phyloP scores from a whole-genome alignment of 2,113 vertebrate species.

The Alaudala cheleensis region DNA sequence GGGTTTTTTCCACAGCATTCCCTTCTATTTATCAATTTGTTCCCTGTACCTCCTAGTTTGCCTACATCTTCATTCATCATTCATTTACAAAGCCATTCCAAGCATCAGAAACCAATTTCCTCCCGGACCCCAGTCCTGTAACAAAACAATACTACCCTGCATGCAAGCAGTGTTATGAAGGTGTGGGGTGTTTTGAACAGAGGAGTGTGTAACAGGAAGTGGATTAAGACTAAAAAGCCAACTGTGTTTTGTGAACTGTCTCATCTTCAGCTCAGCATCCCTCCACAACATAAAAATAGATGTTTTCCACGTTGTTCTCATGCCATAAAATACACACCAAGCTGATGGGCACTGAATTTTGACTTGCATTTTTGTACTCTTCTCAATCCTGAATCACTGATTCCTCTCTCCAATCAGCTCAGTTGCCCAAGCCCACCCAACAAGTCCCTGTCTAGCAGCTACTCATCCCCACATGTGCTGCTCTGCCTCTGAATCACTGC shows the following conservation, averaged over 20 bases:
- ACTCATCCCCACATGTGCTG: not conserved
- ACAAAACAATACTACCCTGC: slow-evolving; percentile 1
- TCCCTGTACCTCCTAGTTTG: not conserved
- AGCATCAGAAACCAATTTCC: slow-evolving; percentile 64
- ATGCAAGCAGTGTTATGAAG: not conserved
- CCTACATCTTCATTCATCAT: slow-evolving; percentile 40
- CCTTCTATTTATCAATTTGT: slow-evolving; percentile 30
- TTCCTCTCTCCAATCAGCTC: not conserved
- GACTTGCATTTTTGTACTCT: not conserved
- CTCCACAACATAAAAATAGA: not conserved
- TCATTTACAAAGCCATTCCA: slow-evolving; percentile 45
- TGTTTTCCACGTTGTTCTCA: not conserved
- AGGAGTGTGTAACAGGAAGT: not conserved
- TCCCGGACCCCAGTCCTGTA: not conserved
- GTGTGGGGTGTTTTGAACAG: not conserved
- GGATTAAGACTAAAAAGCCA: slow-evolving; percentile 2
- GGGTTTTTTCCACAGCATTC: not conserved
- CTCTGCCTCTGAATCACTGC: slow-evolving; percentile 50
- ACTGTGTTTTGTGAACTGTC: not conserved
- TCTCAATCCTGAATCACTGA: not conserved
- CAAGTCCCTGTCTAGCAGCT: slow-evolving; percentile 10
- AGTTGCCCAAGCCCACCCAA: slow-evolving; percentile 49
- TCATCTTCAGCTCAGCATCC: not conserved
- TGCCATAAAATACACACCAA: not conserved
- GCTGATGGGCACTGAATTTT: not conserved